Base-by-base conservation (phyloP, 2,797 vertebrate species). In the Poeciliopsis infans region DNA sequence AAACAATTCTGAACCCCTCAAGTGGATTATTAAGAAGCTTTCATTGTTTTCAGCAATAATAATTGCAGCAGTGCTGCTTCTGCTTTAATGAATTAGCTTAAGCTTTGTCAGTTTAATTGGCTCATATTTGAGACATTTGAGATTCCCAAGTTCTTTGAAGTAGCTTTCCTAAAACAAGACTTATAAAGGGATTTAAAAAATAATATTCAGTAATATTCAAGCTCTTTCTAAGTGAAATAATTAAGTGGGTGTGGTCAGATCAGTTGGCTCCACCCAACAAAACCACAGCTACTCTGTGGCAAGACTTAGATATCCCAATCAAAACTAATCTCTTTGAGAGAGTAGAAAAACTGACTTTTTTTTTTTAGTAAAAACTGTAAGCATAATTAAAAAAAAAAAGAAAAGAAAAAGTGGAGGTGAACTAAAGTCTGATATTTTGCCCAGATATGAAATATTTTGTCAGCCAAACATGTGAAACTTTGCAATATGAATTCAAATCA, bases 401-500 rank as follows among this genome's bases (percentile, higher is more conserved):
- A 11, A 79, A 72, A 8, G 18, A 11, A 46, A 80, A 82, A 74
- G 74, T 53, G 47, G 28, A 28, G 71, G 39, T 79, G 74, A 76
- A 85, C 73, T 20, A 23, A 0, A 43, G n/a, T 57, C 6, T 39
- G 66, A 77, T 72, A 31, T 85, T 85, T 46, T 43, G 45, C 70
- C 61, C 25, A 57, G 39, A 74, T 69, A 7, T 76, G 13, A 84
- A 71, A 72, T 77, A 64, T 83, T 85, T 86, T 81, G 83, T 87
- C 80, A 76, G 46, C 0, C 2, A 43, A 28, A 66, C 39, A 79
- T 59, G 61, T 66, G 55, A 69, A 80, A 66, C n/a, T 47, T 2
- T 15, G 57, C 36, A 55, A 83, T 77, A 70, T 79, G 59, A 81
- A 88, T 83, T 84, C 66, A 82, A 74, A 85, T 82, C 74, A 76